Conservation (phyloP, 2,113 vertebrate species). For the Alouatta palliata region DNA sequence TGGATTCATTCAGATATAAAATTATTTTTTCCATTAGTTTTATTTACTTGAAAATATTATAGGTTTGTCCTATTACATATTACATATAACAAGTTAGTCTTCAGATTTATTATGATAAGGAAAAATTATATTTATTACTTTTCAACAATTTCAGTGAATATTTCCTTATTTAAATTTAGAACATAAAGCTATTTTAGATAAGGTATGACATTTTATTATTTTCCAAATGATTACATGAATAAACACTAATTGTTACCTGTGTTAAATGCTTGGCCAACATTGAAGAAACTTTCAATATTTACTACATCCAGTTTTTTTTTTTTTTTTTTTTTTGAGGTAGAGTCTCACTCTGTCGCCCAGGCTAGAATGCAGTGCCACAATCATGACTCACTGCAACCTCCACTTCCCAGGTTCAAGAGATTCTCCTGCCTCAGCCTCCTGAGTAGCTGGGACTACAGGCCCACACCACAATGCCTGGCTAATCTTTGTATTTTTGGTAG, state of each 20-base stretch:
- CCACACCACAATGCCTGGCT: no score
- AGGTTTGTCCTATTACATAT: constrained; percentile 1
- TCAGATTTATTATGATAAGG: not conserved
- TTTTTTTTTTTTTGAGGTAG: no score
- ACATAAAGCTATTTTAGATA: constrained; percentile 31
- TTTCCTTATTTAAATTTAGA: constrained; percentile 18
- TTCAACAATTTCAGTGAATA: constrained; percentile 9
- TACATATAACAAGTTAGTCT: constrained; percentile 10
- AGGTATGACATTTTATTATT: not conserved
- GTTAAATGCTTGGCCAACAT: not conserved
- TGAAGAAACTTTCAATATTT: not conserved
- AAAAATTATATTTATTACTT: not conserved
- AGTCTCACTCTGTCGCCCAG: no score
- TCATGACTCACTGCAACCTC: no score
- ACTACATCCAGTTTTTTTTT: not conserved
- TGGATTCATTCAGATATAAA: not conserved
- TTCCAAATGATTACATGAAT: constrained; percentile 28
- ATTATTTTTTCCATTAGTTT: constrained; percentile 2
- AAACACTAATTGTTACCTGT: not conserved
- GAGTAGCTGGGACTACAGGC: no score
- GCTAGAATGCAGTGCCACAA: no score
- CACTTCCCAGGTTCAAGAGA: no score
- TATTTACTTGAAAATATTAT: constrained; percentile 47
- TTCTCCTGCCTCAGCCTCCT: no score
- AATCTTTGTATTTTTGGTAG: no score